A percentile compares a stretch with the other conserved stretches of the same genome.
These are phyloP conservation scores for Biston betularia DNA, from an alignment of 2,888 invertebrate genomes.

Conservation along the genomic window DNA sequence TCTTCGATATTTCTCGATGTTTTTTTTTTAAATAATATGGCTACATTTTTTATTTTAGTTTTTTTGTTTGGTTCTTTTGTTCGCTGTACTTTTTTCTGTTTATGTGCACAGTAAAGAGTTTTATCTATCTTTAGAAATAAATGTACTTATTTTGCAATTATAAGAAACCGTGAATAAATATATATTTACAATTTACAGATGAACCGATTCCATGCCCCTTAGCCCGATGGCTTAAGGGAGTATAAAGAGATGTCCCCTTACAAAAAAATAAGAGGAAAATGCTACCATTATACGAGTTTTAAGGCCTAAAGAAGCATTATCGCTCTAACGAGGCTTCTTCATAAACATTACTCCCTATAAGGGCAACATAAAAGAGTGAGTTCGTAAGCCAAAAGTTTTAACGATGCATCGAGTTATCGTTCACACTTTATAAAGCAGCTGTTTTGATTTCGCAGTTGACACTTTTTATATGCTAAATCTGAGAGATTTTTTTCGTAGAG, in stretches of 20 bases:
- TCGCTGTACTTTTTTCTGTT: too few species aligned
- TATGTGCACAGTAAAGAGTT: too few species aligned
- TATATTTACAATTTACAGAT: too few species aligned
- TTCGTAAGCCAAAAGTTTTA: slow-evolving; percentile 31
- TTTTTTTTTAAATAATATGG: too few species aligned
- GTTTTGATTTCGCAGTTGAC: slow-evolving; percentile 10
- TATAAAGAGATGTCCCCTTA: not conserved
- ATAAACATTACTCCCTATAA: slow-evolving; percentile 25
- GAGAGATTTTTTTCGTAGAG: not conserved
- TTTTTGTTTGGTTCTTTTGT: too few species aligned
- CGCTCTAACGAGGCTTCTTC: slow-evolving; percentile 20
- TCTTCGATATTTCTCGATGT: too few species aligned
- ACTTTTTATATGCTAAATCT: not conserved
- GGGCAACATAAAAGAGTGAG: slow-evolving; percentile 20
- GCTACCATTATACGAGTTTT: not conserved
- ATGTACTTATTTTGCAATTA: too few species aligned
- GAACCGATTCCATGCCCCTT: too few species aligned
- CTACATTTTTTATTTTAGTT: too few species aligned
- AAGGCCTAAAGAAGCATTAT: slow-evolving; percentile 14
- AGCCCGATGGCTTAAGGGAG: not conserved
- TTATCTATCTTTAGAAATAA: too few species aligned
- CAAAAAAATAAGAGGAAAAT: not conserved
- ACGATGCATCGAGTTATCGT: slow-evolving; percentile 17
- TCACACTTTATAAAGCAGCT: slow-evolving; percentile 16
- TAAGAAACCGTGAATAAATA: too few species aligned